These are phyloP conservation scores for Anthopleura xanthogrammica DNA, from an alignment of 92 coral and sea anemone genomes.

Conservation along the genomic window DNA sequence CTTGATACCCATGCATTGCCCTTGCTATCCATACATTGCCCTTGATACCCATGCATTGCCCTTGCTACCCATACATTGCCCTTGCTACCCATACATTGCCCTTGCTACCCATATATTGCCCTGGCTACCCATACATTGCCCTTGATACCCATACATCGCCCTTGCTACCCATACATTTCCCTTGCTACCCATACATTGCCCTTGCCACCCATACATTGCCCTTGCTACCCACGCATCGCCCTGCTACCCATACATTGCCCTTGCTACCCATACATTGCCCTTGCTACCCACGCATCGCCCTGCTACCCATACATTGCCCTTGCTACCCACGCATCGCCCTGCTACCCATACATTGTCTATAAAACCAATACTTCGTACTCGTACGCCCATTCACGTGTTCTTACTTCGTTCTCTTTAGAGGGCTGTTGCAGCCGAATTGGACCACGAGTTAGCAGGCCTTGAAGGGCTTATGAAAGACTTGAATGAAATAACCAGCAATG, in stretches of 20 bases:
- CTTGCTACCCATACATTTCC: neutral
- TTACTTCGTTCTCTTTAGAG: slow-evolving; percentile 59
- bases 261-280: neutral
- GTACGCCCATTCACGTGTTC: slow-evolving; percentile 10
- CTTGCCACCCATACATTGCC: neutral
- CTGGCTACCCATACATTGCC: neutral
- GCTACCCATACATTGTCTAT: neutral
- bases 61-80: neutral
- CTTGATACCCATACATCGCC: neutral
- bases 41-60: neutral
- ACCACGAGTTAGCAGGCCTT: slow-evolving; percentile 84
- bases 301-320: neutral
- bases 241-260: neutral
- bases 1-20: neutral
- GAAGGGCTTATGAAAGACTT: slow-evolving; percentile 91
- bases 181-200: neutral
- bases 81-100: neutral
- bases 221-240: neutral
- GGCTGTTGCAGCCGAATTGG: slow-evolving; percentile 69
- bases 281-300: neutral
- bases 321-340: neutral
- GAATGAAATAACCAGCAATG: slow-evolving; percentile 74
- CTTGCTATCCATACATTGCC: neutral
- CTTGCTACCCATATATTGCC: neutral
- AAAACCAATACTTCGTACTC: neutral